Evolutionary conservation across 2,888 invertebrate genomes (phyloP).

Genomic region (Cheilosia vulpina): DNA sequence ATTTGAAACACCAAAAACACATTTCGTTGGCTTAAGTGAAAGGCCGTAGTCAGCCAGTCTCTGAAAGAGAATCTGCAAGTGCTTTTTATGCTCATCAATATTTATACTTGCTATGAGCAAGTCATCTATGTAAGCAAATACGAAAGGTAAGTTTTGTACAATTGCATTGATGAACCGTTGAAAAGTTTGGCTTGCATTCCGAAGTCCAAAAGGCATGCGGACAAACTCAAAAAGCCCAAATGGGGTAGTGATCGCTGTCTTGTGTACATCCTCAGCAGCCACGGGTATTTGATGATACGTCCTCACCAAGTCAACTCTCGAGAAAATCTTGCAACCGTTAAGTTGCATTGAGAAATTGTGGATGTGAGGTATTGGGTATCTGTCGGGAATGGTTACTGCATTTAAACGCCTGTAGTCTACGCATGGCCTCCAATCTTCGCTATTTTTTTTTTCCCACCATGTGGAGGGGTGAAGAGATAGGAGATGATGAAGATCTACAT

Average conservation of each 20-base stretch:
- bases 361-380: too few species aligned
- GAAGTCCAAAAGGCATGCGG: conserved; percentile 79
- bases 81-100: conserved; percentile 75
- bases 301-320: conserved; percentile 23
- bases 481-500: conserved; percentile 38
- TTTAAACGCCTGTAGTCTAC: conserved; percentile 40
- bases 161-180: conserved; percentile 66
- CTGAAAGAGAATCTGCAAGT: conserved; percentile 65
- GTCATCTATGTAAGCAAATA: conserved; percentile 76
- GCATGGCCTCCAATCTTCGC: conserved; percentile 36
- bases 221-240: conserved; percentile 79
- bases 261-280: conserved; percentile 18
- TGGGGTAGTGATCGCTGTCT: conserved; percentile 77
- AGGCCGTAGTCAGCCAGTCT: conserved; percentile 50
- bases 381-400: conserved; percentile 19
- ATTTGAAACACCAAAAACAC: not conserved
- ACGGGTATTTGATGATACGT: conserved; percentile 79
- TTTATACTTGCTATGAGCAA: conserved; percentile 66
- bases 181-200: conserved; percentile 48
- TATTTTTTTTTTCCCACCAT: conserved; percentile 39
- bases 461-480: conserved; percentile 52
- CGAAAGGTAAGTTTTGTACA: conserved; percentile 56
- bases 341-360: conserved; percentile 44
- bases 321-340: conserved; percentile 23
- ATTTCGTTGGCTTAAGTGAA: not conserved